phyloP scores from a whole-genome alignment of 2,888 invertebrate genomes.

The Lomographa bimaculata region DNA sequence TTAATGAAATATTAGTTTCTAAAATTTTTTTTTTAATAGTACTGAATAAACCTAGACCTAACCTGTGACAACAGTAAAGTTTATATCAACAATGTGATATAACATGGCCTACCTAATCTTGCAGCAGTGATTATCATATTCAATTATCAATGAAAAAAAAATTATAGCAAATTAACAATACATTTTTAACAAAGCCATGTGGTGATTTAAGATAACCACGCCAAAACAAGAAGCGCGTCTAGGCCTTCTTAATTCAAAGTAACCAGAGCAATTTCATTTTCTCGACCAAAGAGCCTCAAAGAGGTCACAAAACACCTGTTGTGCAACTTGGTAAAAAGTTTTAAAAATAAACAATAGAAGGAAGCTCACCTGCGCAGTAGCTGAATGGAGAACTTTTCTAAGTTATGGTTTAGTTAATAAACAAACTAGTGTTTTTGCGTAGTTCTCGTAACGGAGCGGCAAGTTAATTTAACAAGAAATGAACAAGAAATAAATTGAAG shows the following conservation, averaged over 20 bases:
- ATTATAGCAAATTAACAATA: conserved; percentile 4
- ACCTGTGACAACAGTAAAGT: too few relatives aligned
- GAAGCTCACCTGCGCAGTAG: conserved; percentile 24
- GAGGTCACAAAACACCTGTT: conserved; percentile 25
- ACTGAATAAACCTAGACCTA: too few relatives aligned
- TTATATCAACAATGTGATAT: too few relatives aligned
- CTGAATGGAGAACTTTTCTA: conserved; percentile 4
- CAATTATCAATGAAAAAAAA: too few relatives aligned
- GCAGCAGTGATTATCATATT: too few relatives aligned
- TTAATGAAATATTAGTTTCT: too few relatives aligned
- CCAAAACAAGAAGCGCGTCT: conserved; percentile 20
- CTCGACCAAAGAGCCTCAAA: conserved; percentile 5
- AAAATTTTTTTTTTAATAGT: too few relatives aligned
- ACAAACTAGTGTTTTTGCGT: conserved; percentile 32
- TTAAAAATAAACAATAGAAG: conserved; percentile 9
- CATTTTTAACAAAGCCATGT: conserved; percentile 29
- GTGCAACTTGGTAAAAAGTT: conserved; percentile 10
- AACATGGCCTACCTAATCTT: too few relatives aligned
- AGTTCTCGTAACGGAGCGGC: conserved; percentile 34
- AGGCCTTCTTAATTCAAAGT: conserved; percentile 16
- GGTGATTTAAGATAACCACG: conserved; percentile 27
- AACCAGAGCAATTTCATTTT: conserved; percentile 12
- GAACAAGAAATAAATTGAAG: conserved; percentile 55
- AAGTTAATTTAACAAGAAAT: conserved; percentile 49
- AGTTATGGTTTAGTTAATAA: conserved; percentile 14